Percentiles rank a stretch among this genome's conserved stretches.
phyloP scores from a whole-genome alignment of 2,888 invertebrate species.

The Stenolophus ochropezus region DNA sequence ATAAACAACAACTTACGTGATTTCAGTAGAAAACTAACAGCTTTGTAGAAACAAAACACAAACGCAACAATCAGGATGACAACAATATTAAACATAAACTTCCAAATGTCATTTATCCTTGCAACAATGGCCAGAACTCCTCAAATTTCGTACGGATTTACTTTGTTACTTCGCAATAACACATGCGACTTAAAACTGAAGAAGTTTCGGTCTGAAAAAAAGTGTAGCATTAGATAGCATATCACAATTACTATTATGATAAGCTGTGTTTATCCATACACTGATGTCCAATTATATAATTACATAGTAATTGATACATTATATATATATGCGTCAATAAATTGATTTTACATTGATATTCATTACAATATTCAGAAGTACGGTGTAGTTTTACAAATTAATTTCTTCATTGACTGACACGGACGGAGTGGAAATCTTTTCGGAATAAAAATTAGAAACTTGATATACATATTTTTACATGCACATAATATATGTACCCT shows the following conservation, averaged over 20 bases:
- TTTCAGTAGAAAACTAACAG: conserved; percentile 16
- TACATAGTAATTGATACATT: not conserved
- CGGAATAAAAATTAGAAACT: too few species aligned
- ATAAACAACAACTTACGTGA: conserved; percentile 47
- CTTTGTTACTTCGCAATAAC: not conserved
- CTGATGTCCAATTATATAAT: conserved; percentile 1
- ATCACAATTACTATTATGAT: conserved; percentile 13
- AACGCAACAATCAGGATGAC: conserved; percentile 22
- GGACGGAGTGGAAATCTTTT: too few species aligned
- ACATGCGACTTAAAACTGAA: conserved; percentile 4
- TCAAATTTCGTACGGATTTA: conserved; percentile 12
- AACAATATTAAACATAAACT: conserved; percentile 36
- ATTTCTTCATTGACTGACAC: too few species aligned
- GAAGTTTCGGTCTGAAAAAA: conserved; percentile 34
- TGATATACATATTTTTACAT: too few species aligned
- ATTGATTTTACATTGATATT: not conserved
- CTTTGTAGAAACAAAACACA: conserved; percentile 40
- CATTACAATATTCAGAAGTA: too few species aligned
- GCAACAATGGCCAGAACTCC: not conserved
- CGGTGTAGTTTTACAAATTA: too few species aligned
- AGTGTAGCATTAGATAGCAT: conserved; percentile 10
- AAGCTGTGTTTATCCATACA: not conserved
- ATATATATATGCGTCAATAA: not conserved
- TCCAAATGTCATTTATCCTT: conserved; percentile 7
- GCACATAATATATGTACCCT: too few species aligned